phyloP scores from a whole-genome alignment of 2,113 vertebrate species.

The Pelvicachromis taeniatus region DNA sequence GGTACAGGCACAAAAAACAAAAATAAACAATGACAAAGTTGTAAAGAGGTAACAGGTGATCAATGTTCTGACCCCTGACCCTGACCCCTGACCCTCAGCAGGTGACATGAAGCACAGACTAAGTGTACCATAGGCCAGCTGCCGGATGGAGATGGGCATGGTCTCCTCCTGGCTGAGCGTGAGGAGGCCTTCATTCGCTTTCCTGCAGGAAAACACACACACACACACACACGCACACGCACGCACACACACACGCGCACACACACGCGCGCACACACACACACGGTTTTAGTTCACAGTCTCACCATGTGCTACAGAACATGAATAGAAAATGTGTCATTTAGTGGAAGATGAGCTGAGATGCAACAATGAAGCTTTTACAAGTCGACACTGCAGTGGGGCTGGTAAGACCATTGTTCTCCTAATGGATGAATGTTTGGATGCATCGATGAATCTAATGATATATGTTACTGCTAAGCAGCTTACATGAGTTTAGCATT shows the following conservation, averaged over 20 bases:
- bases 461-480: too few relatives aligned
- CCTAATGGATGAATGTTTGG: too few relatives aligned
- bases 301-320: neutral
- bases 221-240: neutral
- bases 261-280: too few relatives aligned
- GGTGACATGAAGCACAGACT: neutral
- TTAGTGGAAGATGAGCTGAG: neutral
- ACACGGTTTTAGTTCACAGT: neutral
- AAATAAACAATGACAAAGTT: neutral
- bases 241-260: constrained; percentile 1
- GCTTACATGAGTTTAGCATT: too few relatives aligned
- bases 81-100: too few relatives aligned
- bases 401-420: too few relatives aligned
- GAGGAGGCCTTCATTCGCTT: constrained; percentile 82
- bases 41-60: neutral
- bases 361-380: neutral
- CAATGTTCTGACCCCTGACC: too few relatives aligned
- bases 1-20: neutral
- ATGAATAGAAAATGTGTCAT: neutral
- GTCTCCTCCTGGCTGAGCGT: constrained; percentile 79
- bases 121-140: constrained; percentile 79
- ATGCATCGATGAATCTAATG: too few relatives aligned
- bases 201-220: constrained; percentile 66
- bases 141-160: constrained; percentile 76
- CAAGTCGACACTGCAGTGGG: neutral